Base-by-base conservation (phyloP, 2,888 invertebrate species). In the Brenthis daphne region DNA sequence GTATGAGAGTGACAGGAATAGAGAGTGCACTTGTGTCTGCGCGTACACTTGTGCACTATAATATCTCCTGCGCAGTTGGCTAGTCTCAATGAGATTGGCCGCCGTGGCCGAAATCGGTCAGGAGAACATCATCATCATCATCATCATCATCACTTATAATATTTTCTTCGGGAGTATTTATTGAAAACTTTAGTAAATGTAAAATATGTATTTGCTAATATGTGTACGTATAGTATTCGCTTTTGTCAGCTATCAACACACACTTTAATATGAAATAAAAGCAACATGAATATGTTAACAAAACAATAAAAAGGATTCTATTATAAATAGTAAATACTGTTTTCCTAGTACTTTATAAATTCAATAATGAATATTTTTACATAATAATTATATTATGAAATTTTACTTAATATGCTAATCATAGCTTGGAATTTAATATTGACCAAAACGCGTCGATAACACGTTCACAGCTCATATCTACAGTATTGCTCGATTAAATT, bases 361-460 rank as follows among this genome's bases (percentile, higher is more conserved):
- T 13, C 57, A 57, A 33, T 57, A 33, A 43, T 43, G 8, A 43
- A 43, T 54, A 63, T 66, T 58, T 57, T 65, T n/a, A 63, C 56
- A 65, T 50, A 50, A 48, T 29, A 24, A 48, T 11, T 50, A 50
- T 16, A 60, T 16, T 69, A 73, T 73, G 64, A 73, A 68, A 73
- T 69, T 74, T 70, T 73, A 69, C 67, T 65, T 73, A 70, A 72
- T 70, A 68, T 72, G 67, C 69, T 72, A 73, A 72, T 75, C 67
- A 70, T 67, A 64, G 70, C 67, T 60, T 68, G 74, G 72, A 75
- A 75, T 75, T 73, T 75, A 73, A 75, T 74, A 69, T 73, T 70
- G 68, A 68, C 67, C 67, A 71, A 73, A 61, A 68, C 54, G 71
- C 61, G 71, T 69, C 68, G 55, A 68, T 66, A 67, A 64, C 69